These are phyloP conservation scores for Pangasius larnaudii DNA, from an alignment of 2,797 vertebrate species.

Conservation along the genomic window DNA sequence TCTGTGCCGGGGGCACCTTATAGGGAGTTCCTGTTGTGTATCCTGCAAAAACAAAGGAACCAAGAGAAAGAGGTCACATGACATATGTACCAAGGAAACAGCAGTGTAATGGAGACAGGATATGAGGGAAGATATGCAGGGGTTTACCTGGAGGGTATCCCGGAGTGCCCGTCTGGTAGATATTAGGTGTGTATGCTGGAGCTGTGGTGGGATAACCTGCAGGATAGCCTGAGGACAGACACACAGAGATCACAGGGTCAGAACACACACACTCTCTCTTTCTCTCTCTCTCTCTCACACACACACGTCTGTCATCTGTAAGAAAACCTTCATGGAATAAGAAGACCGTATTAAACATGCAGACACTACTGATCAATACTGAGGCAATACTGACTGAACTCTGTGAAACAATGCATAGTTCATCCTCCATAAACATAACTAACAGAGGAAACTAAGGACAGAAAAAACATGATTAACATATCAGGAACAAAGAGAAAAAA, in stretches of 20 bases:
- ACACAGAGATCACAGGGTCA: background rate
- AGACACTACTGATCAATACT: background rate
- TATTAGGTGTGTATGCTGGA: constrained; percentile 83
- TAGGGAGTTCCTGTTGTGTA: constrained; percentile 94
- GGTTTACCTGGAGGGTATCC: constrained; percentile 85
- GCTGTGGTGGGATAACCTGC: constrained; percentile 83
- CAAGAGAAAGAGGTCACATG: constrained; percentile 42
- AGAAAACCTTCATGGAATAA: background rate
- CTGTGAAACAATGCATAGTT: background rate
- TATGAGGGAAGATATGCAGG: background rate
- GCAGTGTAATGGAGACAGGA: background rate
- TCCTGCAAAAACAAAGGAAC: constrained; percentile 72
- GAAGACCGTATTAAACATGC: background rate
- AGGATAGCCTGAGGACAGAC: constrained; percentile 77
- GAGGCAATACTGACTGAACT: background rate
- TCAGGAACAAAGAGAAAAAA: background rate
- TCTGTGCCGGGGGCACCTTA: constrained; percentile 97
- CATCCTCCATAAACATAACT: background rate
- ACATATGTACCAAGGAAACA: background rate
- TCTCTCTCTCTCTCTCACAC: background rate
- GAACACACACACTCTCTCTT: background rate
- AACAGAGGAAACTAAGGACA: background rate
- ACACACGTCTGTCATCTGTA: background rate
- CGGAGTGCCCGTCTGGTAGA: constrained; percentile 83
- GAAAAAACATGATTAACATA: background rate